These are phyloP conservation scores for Ips typographus DNA, from an alignment of 1,140 invertebrate genomes.

Conservation along the genomic window DNA sequence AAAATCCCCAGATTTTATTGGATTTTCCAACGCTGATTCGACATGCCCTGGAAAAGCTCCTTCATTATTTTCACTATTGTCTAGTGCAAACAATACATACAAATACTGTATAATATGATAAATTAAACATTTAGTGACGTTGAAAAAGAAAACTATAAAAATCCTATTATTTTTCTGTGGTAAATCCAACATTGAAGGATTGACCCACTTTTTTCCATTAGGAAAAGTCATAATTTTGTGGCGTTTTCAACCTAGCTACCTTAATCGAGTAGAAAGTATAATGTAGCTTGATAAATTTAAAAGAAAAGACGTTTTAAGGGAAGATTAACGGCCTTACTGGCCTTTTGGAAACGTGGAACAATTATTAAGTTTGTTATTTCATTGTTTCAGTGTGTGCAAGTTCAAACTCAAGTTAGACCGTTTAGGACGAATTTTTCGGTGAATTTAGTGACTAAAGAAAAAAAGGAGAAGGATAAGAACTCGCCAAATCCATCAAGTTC, in stretches of 20 bases:
- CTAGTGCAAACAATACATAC: too few relatives aligned
- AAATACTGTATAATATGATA: too few relatives aligned
- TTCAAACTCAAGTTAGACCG: conserved; percentile 30
- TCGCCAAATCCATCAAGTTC: conserved; percentile 19
- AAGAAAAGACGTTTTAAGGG: neutral
- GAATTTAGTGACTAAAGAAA: conserved; percentile 31
- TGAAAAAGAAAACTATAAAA: too few relatives aligned
- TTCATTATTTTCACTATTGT: too few relatives aligned
- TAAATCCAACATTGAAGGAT: neutral
- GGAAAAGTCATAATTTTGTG: neutral
- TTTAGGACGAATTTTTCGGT: conserved; percentile 39
- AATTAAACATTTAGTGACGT: too few relatives aligned
- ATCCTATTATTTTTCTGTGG: too few relatives aligned
- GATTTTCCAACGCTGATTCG: too few relatives aligned
- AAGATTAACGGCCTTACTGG: neutral
- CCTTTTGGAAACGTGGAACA: neutral
- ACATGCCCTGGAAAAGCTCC: too few relatives aligned
- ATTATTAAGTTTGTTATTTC: neutral
- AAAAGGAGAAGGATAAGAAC: conserved; percentile 27
- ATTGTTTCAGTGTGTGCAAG: conserved; percentile 36
- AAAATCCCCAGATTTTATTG: too few relatives aligned
- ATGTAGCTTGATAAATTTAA: neutral
- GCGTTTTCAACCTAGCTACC: neutral
- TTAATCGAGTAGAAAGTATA: too few relatives aligned
- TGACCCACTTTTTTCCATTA: neutral